Evolutionary conservation across 1,140 invertebrate species (phyloP).

Genomic region (Sesamia nonagrioides): DNA sequence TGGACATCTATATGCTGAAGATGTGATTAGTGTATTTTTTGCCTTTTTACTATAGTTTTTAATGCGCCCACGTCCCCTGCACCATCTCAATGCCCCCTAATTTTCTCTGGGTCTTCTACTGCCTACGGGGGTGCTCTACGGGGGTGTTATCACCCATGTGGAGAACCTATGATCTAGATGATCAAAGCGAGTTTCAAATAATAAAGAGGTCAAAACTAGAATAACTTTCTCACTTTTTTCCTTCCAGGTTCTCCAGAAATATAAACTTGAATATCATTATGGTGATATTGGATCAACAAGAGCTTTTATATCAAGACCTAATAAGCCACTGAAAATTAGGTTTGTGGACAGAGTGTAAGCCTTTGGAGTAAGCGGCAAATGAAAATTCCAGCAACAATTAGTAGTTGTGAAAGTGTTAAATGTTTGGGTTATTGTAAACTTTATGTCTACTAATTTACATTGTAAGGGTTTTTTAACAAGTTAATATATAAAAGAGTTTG

Average conservation of each 20-base stretch:
- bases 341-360: constrained; percentile 87
- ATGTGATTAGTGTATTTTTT: too few relatives aligned
- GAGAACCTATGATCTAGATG: too few relatives aligned
- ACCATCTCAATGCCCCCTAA: too few relatives aligned
- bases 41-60: too few relatives aligned
- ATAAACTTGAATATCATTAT: constrained; percentile 90
- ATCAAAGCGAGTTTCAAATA: too few relatives aligned
- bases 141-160: too few relatives aligned
- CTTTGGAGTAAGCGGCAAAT: not conserved
- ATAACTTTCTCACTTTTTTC: not conserved
- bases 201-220: too few relatives aligned
- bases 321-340: constrained; percentile 89
- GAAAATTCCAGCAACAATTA: not conserved
- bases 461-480: constrained; percentile 20
- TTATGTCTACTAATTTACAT: constrained; percentile 34
- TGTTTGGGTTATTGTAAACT: constrained; percentile 11
- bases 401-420: not conserved
- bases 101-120: too few relatives aligned
- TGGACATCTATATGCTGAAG: too few relatives aligned
- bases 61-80: too few relatives aligned
- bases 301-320: constrained; percentile 88
- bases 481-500: not conserved
- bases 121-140: too few relatives aligned
- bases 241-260: constrained; percentile 88
- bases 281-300: constrained; percentile 88